These are phyloP conservation scores for Nibea coibor DNA, from an alignment of 2,113 vertebrate species.

Conservation along the genomic window DNA sequence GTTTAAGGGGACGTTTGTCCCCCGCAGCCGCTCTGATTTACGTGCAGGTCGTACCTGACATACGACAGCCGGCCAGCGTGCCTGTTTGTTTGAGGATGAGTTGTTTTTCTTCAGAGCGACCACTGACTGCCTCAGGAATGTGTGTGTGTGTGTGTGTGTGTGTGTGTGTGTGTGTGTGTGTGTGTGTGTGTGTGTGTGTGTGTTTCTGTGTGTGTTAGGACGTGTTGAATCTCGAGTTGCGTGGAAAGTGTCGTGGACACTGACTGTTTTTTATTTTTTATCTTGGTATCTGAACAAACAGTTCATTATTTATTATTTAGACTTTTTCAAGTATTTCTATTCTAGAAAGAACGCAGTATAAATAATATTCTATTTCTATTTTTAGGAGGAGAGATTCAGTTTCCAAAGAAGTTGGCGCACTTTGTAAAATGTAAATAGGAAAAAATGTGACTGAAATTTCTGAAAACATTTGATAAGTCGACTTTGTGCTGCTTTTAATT, in stretches of 20 bases:
- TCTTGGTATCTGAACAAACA: not conserved
- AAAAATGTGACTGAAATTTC: too few species aligned
- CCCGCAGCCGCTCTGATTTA: slow-evolving; percentile 13
- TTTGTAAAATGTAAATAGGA: too few species aligned
- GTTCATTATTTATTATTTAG: not conserved
- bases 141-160: not conserved
- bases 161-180: slow-evolving; percentile 1
- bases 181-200: too few species aligned
- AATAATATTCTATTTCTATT: too few species aligned
- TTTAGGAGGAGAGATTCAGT: too few species aligned
- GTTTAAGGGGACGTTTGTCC: slow-evolving; percentile 35
- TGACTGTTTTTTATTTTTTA: not conserved
- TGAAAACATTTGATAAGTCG: too few species aligned
- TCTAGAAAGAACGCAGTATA: too few species aligned
- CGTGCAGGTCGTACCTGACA: slow-evolving; percentile 34
- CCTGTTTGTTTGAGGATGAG: slow-evolving; percentile 36
- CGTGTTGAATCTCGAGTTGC: slow-evolving; percentile 31
- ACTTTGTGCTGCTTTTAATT: too few species aligned
- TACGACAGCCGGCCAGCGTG: not conserved
- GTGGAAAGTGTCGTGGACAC: slow-evolving; percentile 4
- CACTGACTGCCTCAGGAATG: slow-evolving; percentile 48
- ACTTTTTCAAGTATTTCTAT: too few species aligned
- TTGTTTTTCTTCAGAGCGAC: slow-evolving; percentile 38
- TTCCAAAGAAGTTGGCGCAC: too few species aligned
- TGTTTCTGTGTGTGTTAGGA: not conserved